Percentiles rank a stretch among this genome's conserved stretches.
phyloP scores from a whole-genome alignment of 2,797 vertebrate genomes.

The Erithacus rubecula region DNA sequence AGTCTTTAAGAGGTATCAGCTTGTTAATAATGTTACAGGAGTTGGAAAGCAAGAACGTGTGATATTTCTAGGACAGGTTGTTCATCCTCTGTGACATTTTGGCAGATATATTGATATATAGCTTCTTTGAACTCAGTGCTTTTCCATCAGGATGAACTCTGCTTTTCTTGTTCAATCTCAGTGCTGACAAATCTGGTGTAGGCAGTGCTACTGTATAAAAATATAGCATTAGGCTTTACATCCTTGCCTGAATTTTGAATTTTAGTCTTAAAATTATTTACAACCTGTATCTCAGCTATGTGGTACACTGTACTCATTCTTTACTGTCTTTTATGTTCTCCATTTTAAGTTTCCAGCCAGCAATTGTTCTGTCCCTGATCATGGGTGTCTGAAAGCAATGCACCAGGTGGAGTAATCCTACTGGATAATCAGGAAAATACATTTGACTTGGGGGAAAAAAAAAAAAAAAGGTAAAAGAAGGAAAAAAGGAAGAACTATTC shows the following conservation, averaged over 20 bases:
- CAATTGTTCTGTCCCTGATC: not conserved
- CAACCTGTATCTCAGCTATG: not conserved
- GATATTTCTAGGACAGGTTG: not conserved
- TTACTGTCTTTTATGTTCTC: not conserved
- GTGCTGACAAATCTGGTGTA: not conserved
- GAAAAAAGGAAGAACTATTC: not conserved
- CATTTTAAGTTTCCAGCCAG: not conserved
- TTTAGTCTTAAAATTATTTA: not conserved
- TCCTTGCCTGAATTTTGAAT: not conserved
- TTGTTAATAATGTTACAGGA: conserved; percentile 1
- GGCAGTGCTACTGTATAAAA: not conserved
- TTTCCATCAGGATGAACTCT: not conserved
- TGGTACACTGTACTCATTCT: fast-evolving
- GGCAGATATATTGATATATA: not conserved
- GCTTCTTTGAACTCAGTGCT: not conserved
- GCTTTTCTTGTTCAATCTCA: not conserved
- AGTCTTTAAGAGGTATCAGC: not conserved
- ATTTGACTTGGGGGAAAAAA: not conserved
- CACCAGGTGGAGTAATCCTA: not conserved
- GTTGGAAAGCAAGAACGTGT: not conserved
- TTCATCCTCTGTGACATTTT: not conserved
- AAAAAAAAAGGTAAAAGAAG: not conserved
- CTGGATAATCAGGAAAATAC: not conserved
- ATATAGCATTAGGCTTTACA: not conserved
- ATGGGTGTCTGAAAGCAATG: not conserved